These are phyloP conservation scores for Indicator maculatus DNA, from an alignment of 2,113 vertebrate genomes.

Conservation along the genomic window DNA sequence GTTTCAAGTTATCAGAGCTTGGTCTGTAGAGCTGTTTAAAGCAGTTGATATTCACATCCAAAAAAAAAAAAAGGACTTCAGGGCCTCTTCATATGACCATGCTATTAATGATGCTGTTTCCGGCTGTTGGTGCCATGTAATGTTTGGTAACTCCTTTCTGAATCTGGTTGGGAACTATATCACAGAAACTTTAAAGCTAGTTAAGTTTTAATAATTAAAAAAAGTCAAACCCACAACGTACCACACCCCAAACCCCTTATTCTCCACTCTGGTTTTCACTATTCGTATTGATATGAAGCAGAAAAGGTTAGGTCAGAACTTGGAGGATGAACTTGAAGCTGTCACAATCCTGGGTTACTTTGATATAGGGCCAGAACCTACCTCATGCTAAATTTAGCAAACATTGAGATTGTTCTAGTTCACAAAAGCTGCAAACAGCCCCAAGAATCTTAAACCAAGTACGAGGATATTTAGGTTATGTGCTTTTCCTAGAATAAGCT, in stretches of 20 bases:
- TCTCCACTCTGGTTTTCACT: background rate
- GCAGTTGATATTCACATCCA: background rate
- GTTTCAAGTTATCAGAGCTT: background rate
- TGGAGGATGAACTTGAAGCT: background rate
- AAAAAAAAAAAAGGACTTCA: background rate
- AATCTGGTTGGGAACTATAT: background rate
- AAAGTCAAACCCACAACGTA: background rate
- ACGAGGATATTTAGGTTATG: background rate
- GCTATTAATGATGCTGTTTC: background rate
- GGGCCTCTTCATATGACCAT: background rate
- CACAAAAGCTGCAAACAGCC: background rate
- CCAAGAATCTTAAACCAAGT: background rate
- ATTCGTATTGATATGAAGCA: background rate
- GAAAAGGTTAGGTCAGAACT: background rate
- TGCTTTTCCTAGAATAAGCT: background rate
- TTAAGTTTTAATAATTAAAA: background rate
- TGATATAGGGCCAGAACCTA: background rate
- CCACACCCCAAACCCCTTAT: background rate
- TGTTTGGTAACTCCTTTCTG: background rate
- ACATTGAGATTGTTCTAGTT: background rate
- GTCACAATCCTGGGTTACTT: background rate
- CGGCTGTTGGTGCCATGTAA: background rate
- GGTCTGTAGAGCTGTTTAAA: background rate
- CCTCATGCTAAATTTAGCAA: background rate
- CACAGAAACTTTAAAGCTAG: background rate